Base-by-base conservation (phyloP, 2,888 invertebrate species). In the Cinara cedri region DNA sequence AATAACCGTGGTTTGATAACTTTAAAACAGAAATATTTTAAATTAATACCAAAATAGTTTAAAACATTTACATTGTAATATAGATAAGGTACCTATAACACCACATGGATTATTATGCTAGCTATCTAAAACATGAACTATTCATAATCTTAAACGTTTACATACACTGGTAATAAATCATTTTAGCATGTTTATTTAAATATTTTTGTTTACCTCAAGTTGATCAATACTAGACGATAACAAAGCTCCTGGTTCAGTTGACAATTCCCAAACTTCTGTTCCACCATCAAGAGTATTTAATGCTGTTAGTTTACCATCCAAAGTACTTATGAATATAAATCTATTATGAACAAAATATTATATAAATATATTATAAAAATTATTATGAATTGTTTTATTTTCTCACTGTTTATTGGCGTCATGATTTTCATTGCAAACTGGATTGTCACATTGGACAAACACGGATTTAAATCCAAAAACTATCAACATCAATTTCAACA, bases 211-310 rank as follows among this genome's bases (percentile, higher is more conserved):
- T 88, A 94, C 94, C 89, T 96, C 95, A 83, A 94, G 88, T 84
- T 91, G 91, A 85, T 95, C 95, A 84, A 97, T 93, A 85, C 93
- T 96, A 0, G 97, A 97, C 2, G 94, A 93, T 49, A 97, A 88
- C 83, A 97, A 88, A 0, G 94, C 91, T 24, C 90, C 89, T 16
- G 90, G 88, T 75, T 92, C 92, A 26, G 95, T 94, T 81, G 91
- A 88, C 75, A 96, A 85, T 82, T 90, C 90, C 97, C 97, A 98
- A 75, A 90, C 87, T 83, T 92, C 86, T 81, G 88, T 86, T 1
- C 95, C 92, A 82, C 90, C 90, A 82, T 88, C 86, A 21, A 89
- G 87, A 14, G 91, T 89, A 84, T 95, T 91, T 82, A 97, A 87
- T 4, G 96, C 94, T 34, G 94, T 92, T 76, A 98, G 85, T 83